Conservation (phyloP, 1,140 invertebrate species). For the Solen grandis region DNA sequence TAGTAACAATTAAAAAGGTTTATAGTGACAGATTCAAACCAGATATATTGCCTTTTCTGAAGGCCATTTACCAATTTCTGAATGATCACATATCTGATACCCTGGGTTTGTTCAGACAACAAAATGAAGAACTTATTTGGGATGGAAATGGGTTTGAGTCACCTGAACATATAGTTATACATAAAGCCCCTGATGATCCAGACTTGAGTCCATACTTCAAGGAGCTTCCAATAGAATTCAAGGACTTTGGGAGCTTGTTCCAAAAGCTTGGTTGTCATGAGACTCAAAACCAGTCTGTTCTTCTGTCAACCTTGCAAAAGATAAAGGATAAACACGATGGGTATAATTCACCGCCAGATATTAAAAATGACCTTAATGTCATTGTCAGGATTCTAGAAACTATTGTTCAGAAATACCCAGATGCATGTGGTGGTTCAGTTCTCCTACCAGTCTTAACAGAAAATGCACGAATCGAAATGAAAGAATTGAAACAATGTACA, state of each 20-base stretch:
- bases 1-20: conserved; percentile 6
- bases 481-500: neutral
- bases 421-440: neutral
- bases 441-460: conserved; percentile 4
- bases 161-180: neutral
- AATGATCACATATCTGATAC: neutral
- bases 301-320: neutral
- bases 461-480: neutral
- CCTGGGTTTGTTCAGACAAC: neutral
- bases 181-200: neutral
- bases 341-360: neutral
- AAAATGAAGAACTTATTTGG: neutral
- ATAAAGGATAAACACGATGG: neutral
- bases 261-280: neutral
- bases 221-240: conserved; percentile 9
- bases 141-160: neutral
- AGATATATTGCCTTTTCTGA: conserved; percentile 1
- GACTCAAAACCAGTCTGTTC: neutral
- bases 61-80: conserved; percentile 22
- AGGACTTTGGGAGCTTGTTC: conserved; percentile 4
- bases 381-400: conserved; percentile 13
- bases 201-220: conserved; percentile 5
- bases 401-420: neutral
- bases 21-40: conserved; percentile 1
- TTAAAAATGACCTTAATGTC: neutral